These are phyloP conservation scores for Tragelaphus buxtoni DNA, from an alignment of 2,113 vertebrate genomes.

Conservation along the genomic window DNA sequence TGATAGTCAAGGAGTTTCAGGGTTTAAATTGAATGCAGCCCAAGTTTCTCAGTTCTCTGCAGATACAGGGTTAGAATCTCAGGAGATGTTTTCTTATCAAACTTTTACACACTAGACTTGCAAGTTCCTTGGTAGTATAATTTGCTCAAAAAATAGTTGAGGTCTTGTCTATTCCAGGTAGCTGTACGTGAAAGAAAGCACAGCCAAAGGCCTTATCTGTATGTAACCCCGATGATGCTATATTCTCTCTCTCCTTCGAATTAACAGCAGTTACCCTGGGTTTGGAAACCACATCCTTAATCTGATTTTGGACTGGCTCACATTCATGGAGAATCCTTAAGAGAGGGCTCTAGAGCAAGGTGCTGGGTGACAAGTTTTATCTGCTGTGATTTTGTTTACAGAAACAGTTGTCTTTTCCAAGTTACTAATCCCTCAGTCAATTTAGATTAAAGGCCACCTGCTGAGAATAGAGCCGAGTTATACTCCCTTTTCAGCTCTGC, in stretches of 20 bases:
- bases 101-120: background rate
- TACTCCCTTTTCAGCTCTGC: background rate
- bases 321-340: background rate
- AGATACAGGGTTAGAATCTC: background rate
- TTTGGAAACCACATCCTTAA: background rate
- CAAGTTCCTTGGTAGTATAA: background rate
- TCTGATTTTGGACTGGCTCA: constrained; percentile 8
- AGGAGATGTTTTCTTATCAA: background rate
- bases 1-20: background rate
- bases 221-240: background rate
- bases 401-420: constrained; percentile 29
- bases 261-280: background rate
- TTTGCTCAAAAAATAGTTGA: background rate
- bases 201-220: background rate
- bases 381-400: constrained; percentile 44
- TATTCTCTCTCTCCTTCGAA: background rate
- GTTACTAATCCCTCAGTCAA: constrained; percentile 8
- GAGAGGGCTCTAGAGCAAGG: background rate
- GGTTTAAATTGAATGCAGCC: background rate
- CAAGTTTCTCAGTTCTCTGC: background rate
- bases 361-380: constrained; percentile 29
- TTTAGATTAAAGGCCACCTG: constrained; percentile 23
- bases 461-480: background rate
- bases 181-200: background rate
- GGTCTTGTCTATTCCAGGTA: background rate